These are phyloP conservation scores for Macrobrachium rosenbergii DNA, from an alignment of 1,140 invertebrate genomes.

Conservation along the genomic window DNA sequence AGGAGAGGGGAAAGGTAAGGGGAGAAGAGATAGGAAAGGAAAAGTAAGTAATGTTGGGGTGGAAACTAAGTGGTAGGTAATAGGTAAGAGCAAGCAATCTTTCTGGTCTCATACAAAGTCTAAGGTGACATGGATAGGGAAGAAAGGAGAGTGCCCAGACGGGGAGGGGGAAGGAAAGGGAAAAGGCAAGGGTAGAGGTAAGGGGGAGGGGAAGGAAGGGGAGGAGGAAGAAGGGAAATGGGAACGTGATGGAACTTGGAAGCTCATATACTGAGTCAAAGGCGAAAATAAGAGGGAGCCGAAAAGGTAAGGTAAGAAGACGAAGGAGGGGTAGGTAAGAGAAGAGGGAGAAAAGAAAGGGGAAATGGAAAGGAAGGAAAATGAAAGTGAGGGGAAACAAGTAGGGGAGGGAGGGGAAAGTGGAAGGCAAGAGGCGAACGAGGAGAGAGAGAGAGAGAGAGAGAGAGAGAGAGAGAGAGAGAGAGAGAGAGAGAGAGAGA, in stretches of 20 bases:
- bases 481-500: background rate
- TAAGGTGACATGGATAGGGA: background rate
- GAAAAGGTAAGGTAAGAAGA: background rate
- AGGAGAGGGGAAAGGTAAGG: background rate
- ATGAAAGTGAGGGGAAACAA: background rate
- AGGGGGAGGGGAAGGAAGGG: background rate
- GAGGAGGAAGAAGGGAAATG: background rate
- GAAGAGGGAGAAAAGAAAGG: background rate
- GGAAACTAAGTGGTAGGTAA: background rate
- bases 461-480: conserved; percentile 12
- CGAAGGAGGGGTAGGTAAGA: too few relatives aligned
- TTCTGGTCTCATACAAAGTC: too few relatives aligned
- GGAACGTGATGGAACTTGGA: background rate
- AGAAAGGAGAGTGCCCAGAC: background rate
- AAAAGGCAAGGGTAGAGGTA: too few relatives aligned
- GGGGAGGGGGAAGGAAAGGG: too few relatives aligned
- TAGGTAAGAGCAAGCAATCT: background rate
- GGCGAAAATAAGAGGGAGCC: background rate
- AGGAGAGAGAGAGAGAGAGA: background rate
- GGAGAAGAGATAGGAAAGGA: background rate
- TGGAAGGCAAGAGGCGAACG: background rate
- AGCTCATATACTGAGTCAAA: too few relatives aligned
- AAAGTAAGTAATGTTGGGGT: background rate
- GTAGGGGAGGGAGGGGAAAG: background rate
- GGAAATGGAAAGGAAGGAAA: background rate